Evolutionary conservation across 2,888 invertebrate genomes (phyloP), one percentile per base, ranked within the genome.

Genomic region (Hypolimnas misippus): DNA sequence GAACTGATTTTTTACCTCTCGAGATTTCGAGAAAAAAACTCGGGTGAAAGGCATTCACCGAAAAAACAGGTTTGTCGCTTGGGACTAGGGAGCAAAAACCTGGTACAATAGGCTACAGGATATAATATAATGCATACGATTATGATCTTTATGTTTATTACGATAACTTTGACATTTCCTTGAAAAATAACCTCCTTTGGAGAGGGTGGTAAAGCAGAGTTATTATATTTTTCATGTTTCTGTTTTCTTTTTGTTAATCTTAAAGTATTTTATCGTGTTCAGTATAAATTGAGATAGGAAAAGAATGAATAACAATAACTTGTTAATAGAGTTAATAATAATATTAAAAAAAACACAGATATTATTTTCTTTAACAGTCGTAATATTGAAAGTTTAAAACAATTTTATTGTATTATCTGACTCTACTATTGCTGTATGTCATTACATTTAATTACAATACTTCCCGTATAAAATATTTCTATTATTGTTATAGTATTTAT

Each of bases 21-120:
- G 70, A 65, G 61, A 70, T 77, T 76, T 76, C 62, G 66, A 73
- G 69, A 76, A 79, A 82, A n/a, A 75, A 70, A 56, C 57, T 67
- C 73, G 57, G 75, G 81, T 77, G 79, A 84, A 82, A 85, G 84
- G 82, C 76, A 75, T 75, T 74, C 66, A 73, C 72, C 67, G 66
- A 71, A 57, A 68, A 72, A 83, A 84, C 88, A 66, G 81, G 88
- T 88, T 87, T 74, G 70, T 74, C 81, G 81, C 83, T 78, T 58
- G 70, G 72, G 76, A 76, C 74, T 74, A 66, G 77, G 81, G 82
- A 82, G 77, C 79, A 83, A 83, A 85, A 83, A 84, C 81, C 78
- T 77, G 79, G 77, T 77, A 33, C 42, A 40, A 33, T 50, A 50
- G 19, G 8, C 46, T 16, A 42, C n/a, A n/a, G 38, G 57, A 38